Conservation (phyloP, 2,797 vertebrate genomes). For the Staurois parvus region DNA sequence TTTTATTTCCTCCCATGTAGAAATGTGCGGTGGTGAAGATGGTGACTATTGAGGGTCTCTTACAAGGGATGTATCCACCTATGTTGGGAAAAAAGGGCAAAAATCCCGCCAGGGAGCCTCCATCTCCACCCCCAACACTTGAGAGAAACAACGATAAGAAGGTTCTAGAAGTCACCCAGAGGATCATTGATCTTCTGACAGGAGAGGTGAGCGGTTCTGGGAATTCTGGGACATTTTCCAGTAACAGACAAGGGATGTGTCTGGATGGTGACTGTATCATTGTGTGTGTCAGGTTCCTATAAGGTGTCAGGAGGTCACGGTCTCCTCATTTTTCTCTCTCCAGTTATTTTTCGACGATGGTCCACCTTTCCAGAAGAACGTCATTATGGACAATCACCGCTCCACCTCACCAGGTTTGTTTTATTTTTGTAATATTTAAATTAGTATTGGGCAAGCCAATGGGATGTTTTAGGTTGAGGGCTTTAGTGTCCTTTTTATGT, state of each 20-base stretch:
- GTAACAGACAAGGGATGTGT: neutral
- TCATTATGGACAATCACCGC: neutral
- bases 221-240: neutral
- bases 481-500: too few species aligned
- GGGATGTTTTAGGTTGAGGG: too few species aligned
- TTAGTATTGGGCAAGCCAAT: too few species aligned
- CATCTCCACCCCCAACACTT: neutral
- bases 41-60: neutral
- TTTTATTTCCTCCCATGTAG: neutral
- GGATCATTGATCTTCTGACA: neutral
- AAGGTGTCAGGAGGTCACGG: neutral
- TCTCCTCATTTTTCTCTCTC: neutral
- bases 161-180: neutral
- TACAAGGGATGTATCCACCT: neutral
- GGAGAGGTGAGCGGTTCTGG: neutral
- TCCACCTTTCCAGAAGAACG: neutral
- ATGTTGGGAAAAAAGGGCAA: neutral
- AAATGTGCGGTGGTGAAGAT: neutral
- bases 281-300: slow-evolving; percentile 5
- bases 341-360: neutral
- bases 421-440: neutral
- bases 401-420: neutral
- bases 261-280: neutral
- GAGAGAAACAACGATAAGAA: neutral
- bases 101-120: neutral